phyloP scores from a whole-genome alignment of 2,888 invertebrate genomes.

The Caenorhabditis uteleia region DNA sequence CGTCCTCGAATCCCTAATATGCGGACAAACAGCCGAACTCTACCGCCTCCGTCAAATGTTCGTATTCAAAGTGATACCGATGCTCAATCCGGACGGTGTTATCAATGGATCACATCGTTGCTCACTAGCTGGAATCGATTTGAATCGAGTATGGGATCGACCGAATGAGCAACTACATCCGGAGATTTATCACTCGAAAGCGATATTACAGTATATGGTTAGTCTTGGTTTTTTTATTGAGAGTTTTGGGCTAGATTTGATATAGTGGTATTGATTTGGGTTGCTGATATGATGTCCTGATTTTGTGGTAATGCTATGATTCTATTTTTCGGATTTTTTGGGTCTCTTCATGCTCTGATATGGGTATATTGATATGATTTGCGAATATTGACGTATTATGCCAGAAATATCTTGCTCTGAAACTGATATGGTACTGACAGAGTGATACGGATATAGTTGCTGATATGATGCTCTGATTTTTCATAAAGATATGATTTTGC shows the following conservation, averaged over 20 bases:
- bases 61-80: constrained; percentile 85
- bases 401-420: no score
- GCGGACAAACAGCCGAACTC: constrained; percentile 69
- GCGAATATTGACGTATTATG: no score
- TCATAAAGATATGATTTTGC: no score
- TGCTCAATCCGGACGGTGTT: constrained; percentile 88
- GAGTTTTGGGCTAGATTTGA: no score
- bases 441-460: no score
- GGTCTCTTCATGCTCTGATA: no score
- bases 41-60: constrained; percentile 76
- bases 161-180: constrained; percentile 91
- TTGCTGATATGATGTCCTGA: not conserved
- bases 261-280: not conserved
- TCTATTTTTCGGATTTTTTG: no score
- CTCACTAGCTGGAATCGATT: constrained; percentile 83
- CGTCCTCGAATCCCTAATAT: constrained; percentile 43
- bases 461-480: no score
- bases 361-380: no score
- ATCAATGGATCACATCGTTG: constrained; percentile 74
- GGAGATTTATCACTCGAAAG: constrained; percentile 88
- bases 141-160: constrained; percentile 84
- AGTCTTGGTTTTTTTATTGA: constrained; percentile 3
- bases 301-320: no score
- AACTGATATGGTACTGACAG: no score
- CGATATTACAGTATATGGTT: constrained; percentile 71